Base-by-base conservation (phyloP, 2,888 invertebrate genomes). In the Caenorhabditis sulstoni region DNA sequence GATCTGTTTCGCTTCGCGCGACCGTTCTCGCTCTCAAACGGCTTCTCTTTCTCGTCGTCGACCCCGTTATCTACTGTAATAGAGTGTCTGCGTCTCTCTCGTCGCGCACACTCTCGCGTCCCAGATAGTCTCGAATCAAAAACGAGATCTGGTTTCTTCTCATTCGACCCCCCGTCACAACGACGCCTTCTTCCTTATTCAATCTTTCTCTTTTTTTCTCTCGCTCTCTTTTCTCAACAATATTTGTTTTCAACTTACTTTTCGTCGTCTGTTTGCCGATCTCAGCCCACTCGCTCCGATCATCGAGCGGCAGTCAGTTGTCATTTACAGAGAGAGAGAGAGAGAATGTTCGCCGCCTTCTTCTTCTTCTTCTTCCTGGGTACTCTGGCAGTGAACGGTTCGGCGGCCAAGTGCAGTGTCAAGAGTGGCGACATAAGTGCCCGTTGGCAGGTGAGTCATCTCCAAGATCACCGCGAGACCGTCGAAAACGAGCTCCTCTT, bases 381-480 rank as follows among this genome's bases (percentile, higher is more conserved):
- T 58, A 49, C 62, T 53, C 49, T 61, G n/a, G 29, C 47, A 22
- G 29, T 52, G 29, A 23, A 29, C 35, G 67, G 61, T 29, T 39
- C 52, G 35, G 44, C 78, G 12, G 77, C 78, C 4, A 71, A 82
- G 68, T 83, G 83, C 67, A 76, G 61, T 55, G 81, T 71, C 52
- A 70, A 62, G 53, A 77, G 64, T 49, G 79, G 75, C 16, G 81
- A 81, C 59, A 68, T 83, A 16, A 73, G 73, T 52, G 81, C 83
- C 12, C 76, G 77, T 52, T 83, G 83, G 83, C 81, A 83, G 67
- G 81, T 81, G 59, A 66, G 55, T 73, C 66, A 49, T 22, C 23
- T 23, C 47, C 53, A 49, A n/a, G 22, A 41, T 41, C 4, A 44
- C 7, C 9, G 29, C 41, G 49, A 50, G 49, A 52, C n/a, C 20